Percentiles rank a stretch among this genome's conserved stretches.
Conservation (phyloP, 1,140 invertebrate species). For the Zaprionus ornatus region DNA sequence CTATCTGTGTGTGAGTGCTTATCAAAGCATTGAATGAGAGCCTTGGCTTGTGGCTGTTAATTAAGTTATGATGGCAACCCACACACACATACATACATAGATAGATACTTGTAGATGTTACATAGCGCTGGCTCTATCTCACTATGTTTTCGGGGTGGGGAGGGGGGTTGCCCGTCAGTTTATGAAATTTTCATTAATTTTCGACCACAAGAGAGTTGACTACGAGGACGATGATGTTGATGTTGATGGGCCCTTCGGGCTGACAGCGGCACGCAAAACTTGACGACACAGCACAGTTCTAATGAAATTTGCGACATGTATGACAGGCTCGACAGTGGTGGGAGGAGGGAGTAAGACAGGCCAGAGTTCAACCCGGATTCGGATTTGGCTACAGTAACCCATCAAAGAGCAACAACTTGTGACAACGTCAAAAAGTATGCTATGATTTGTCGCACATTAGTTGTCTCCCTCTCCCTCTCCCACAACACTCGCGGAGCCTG, state of each 20-base stretch:
- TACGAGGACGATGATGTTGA: conserved; percentile 33
- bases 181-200: conserved; percentile 82
- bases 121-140: neutral
- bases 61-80: conserved; percentile 79
- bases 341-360: neutral
- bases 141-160: conserved; percentile 35
- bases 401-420: conserved; percentile 58
- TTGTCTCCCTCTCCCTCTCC: neutral
- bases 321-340: conserved; percentile 48
- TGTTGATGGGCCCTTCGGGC: conserved; percentile 64
- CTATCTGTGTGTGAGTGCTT: conserved; percentile 31
- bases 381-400: neutral
- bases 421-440: conserved; percentile 68
- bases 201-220: conserved; percentile 74
- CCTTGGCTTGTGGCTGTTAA: conserved; percentile 71
- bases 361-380: neutral
- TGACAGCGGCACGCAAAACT: conserved; percentile 77
- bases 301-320: conserved; percentile 79
- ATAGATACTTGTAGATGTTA: neutral
- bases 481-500: neutral
- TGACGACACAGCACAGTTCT: conserved; percentile 75
- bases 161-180: too few relatives aligned
- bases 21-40: conserved; percentile 51
- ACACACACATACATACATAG: conserved; percentile 52
- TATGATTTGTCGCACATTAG: conserved; percentile 53